Evolutionary conservation across 2,797 vertebrate genomes (phyloP).

Genomic region (Peromyscus melanophrys): DNA sequence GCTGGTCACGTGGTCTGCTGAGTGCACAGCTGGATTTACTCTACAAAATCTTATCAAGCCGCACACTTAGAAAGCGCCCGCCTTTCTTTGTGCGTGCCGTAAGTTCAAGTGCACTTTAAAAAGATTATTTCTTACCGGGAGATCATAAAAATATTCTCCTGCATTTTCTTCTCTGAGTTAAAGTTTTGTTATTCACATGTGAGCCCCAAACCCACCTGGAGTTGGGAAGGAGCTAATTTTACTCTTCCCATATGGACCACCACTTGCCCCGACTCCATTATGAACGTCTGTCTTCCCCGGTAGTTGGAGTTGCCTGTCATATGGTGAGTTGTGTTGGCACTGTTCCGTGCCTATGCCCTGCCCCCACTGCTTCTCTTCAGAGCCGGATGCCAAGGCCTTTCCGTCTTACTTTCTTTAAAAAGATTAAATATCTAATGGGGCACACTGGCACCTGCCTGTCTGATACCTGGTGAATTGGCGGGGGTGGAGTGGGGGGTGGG

Average conservation of each 20-base stretch:
- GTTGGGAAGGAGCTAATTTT: constrained; percentile 69
- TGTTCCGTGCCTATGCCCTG: background rate
- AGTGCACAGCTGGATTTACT: background rate
- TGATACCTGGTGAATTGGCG: background rate
- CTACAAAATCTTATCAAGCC: background rate
- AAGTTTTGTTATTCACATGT: background rate
- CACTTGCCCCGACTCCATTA: constrained; percentile 5
- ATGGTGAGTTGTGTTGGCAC: background rate
- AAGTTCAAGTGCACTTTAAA: background rate
- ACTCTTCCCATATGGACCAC: constrained; percentile 62
- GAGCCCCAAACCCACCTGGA: constrained; percentile 62
- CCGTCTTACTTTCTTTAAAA: background rate
- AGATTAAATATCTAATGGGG: background rate
- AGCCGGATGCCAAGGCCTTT: background rate
- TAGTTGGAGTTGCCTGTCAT: background rate
- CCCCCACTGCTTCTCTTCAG: background rate
- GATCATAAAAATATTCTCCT: constrained; percentile 43
- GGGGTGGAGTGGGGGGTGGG: no score
- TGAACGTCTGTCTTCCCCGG: background rate
- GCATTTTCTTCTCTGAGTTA: constrained; percentile 1
- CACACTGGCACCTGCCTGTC: background rate
- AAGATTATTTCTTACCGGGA: constrained; percentile 13
- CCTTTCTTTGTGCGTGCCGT: background rate
- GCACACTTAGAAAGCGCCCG: no score
- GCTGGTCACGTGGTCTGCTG: background rate